A percentile compares a stretch with the other conserved stretches of the same genome.
phyloP scores from a whole-genome alignment of 2,797 vertebrate species.

The Loris lydekkerianus region DNA sequence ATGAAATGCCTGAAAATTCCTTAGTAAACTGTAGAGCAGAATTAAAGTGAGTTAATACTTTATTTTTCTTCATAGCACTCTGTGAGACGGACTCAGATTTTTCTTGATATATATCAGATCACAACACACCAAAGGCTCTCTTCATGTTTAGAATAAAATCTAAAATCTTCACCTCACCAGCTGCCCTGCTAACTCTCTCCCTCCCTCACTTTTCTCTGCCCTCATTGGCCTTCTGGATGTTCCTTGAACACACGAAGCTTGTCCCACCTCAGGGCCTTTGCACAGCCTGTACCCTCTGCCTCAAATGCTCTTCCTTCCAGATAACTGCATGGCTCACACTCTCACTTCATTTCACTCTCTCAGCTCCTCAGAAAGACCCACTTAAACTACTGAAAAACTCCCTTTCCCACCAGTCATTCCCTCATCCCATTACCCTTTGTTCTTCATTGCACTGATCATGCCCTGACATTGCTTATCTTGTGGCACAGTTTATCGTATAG shows the following conservation, averaged over 20 bases:
- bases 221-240: not conserved
- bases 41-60: no score
- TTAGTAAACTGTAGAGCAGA: not conserved
- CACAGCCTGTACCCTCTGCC: not conserved
- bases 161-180: not conserved
- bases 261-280: not conserved
- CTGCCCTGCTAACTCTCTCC: not conserved
- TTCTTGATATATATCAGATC: not conserved
- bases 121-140: not conserved
- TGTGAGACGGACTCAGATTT: not conserved
- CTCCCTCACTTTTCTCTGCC: not conserved
- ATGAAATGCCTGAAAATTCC: not conserved
- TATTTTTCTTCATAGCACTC: not conserved
- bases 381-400: rapidly evolving
- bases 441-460: not conserved
- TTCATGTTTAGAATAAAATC: not conserved
- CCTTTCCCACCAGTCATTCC: not conserved
- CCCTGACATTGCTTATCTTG: not conserved
- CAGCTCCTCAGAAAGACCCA: not conserved
- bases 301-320: not conserved
- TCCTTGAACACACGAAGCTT: not conserved
- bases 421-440: not conserved
- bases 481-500: not conserved
- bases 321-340: not conserved
- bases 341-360: not conserved